Evolutionary conservation across 30 jellyfish, hydroid and myxozoan species (phyloP).

Genomic region (Pelagia noctiluca): DNA sequence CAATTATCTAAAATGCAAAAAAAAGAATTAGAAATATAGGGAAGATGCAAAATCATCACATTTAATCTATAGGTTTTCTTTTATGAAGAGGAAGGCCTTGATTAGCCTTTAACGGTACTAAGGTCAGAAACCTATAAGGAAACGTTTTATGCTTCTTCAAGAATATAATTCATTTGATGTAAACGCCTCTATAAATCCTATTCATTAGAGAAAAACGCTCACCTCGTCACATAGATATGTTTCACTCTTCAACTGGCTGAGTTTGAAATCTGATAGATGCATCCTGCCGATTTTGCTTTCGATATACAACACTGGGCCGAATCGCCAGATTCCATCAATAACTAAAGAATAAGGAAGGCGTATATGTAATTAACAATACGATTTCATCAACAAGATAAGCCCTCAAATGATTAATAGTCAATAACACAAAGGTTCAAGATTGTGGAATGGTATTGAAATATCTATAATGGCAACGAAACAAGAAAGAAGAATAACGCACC

Average conservation of each 20-base stretch:
- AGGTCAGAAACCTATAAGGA: not conserved
- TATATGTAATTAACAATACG: no score
- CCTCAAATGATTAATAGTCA: no score
- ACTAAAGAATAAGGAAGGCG: slow-evolving; percentile 17
- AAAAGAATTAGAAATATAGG: not conserved
- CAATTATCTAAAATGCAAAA: not conserved
- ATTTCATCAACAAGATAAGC: no score
- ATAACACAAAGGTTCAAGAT: no score
- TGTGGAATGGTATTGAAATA: no score
- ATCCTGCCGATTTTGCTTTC: slow-evolving; percentile 19
- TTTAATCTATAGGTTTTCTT: no score
- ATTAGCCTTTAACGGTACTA: no score
- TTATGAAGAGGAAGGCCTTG: no score
- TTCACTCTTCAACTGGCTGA: slow-evolving; percentile 14
- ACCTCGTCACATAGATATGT: slow-evolving; percentile 32
- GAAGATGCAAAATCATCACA: not conserved
- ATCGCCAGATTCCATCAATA: slow-evolving; percentile 9
- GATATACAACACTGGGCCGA: not conserved
- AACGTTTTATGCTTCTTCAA: not conserved
- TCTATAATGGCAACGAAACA: no score
- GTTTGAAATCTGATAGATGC: not conserved
- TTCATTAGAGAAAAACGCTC: not conserved
- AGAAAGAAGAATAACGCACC: no score
- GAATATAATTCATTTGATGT: not conserved
- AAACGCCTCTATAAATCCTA: not conserved